A percentile compares a stretch with the other conserved stretches of the same genome.
Conservation (phyloP, 2,888 invertebrate genomes). For the Tachina lurida region DNA sequence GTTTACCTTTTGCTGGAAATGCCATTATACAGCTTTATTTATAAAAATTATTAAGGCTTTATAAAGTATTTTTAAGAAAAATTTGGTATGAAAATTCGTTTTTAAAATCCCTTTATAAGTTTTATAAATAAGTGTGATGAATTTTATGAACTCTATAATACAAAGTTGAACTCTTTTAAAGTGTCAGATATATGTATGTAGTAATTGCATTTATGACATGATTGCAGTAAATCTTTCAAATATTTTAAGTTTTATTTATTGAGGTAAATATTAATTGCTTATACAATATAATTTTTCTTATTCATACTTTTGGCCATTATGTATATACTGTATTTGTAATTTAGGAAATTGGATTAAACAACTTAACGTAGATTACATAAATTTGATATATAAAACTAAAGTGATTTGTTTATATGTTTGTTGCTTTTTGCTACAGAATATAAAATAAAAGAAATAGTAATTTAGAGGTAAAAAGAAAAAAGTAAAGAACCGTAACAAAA, state of each 20-base stretch:
- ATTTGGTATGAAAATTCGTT: too few relatives aligned
- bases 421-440: conserved; percentile 21
- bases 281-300: neutral
- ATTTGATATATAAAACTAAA: conserved; percentile 51
- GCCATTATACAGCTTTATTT: too few relatives aligned
- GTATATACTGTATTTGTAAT: conserved; percentile 48
- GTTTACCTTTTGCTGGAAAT: too few relatives aligned
- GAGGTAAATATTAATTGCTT: conserved; percentile 7
- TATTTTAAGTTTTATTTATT: conserved; percentile 2
- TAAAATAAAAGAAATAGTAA: conserved; percentile 13
- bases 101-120: too few relatives aligned
- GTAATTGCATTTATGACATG: too few relatives aligned
- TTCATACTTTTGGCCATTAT: conserved; percentile 15
- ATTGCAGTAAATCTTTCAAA: too few relatives aligned
- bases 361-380: conserved; percentile 61
- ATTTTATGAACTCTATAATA: too few relatives aligned
- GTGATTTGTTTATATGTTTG: conserved; percentile 21
- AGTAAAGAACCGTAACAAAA: neutral
- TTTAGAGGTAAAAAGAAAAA: neutral
- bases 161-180: too few relatives aligned
- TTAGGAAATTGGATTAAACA: conserved; percentile 56
- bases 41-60: too few relatives aligned
- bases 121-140: too few relatives aligned
- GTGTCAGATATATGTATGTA: too few relatives aligned
- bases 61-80: too few relatives aligned